Evolutionary conservation across 2,797 vertebrate genomes (phyloP).

Genomic region (Mormyrops boulengeri): DNA sequence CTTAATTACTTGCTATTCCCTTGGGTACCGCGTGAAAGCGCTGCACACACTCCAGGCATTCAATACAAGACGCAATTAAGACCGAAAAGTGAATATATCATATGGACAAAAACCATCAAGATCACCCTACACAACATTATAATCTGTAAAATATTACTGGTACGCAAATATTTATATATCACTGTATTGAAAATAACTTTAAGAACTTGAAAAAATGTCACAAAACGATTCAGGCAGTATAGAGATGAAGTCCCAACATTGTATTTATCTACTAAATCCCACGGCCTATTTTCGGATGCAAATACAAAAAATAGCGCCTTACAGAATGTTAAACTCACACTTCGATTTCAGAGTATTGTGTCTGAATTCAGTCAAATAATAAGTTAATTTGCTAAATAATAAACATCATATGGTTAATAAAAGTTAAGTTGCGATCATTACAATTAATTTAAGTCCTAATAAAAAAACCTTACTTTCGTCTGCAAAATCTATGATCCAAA

Average conservation of each 20-base stretch:
- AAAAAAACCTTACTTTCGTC: background rate
- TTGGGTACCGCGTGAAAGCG: slow-evolving; percentile 45
- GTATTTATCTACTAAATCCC: background rate
- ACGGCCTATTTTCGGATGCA: background rate
- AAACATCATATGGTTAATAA: background rate
- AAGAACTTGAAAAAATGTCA: background rate
- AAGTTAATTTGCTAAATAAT: background rate
- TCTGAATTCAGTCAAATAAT: background rate
- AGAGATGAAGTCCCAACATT: background rate
- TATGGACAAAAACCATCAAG: background rate
- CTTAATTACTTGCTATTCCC: slow-evolving; percentile 31
- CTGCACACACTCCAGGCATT: slow-evolving; percentile 23
- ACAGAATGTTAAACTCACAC: background rate
- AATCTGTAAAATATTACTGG: background rate
- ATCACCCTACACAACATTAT: background rate
- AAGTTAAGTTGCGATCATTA: background rate
- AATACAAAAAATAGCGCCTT: background rate
- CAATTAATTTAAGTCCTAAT: background rate
- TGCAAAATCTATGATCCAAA: background rate
- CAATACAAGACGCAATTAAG: background rate
- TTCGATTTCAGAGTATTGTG: background rate
- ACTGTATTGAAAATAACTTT: background rate
- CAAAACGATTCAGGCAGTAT: background rate
- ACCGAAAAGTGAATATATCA: background rate
- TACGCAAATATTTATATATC: background rate